These are phyloP conservation scores for Ostrea denselamellosa DNA, from an alignment of 1,140 invertebrate genomes.

Conservation along the genomic window DNA sequence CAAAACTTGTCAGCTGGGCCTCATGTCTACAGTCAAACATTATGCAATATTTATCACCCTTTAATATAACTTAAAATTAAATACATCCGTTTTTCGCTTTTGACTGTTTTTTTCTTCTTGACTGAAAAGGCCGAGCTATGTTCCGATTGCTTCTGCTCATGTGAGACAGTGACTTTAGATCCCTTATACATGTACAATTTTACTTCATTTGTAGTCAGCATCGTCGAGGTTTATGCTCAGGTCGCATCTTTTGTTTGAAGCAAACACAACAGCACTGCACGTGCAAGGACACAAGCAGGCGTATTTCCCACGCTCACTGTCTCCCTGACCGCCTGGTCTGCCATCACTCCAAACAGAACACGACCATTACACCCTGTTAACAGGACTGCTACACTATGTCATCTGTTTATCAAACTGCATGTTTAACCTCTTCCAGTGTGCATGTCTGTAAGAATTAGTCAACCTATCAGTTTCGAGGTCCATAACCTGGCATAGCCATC, in stretches of 20 bases:
- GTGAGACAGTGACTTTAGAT: no score
- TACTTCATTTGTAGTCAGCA: no score
- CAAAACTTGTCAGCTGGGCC: no score
- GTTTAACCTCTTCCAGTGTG: not conserved
- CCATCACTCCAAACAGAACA: not conserved
- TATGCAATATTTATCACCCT: no score
- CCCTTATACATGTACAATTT: no score
- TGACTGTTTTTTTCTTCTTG: no score
- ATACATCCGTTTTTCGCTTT: no score
- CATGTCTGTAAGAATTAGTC: not conserved
- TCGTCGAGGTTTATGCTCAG: not conserved
- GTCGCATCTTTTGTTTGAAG: not conserved
- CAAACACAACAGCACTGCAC: conserved; percentile 14
- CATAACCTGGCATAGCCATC: not conserved
- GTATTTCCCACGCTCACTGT: conserved; percentile 4
- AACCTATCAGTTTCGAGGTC: not conserved
- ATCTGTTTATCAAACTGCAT: not conserved
- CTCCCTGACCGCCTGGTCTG: not conserved
- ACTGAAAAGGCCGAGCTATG: no score
- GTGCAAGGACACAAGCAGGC: conserved; percentile 27
- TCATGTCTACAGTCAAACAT: no score
- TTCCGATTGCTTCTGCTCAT: no score
- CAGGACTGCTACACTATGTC: not conserved
- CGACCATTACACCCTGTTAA: not conserved
- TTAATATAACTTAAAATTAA: no score